phyloP scores from a whole-genome alignment of 2,113 vertebrate genomes.

The Lepisosteus osseus region DNA sequence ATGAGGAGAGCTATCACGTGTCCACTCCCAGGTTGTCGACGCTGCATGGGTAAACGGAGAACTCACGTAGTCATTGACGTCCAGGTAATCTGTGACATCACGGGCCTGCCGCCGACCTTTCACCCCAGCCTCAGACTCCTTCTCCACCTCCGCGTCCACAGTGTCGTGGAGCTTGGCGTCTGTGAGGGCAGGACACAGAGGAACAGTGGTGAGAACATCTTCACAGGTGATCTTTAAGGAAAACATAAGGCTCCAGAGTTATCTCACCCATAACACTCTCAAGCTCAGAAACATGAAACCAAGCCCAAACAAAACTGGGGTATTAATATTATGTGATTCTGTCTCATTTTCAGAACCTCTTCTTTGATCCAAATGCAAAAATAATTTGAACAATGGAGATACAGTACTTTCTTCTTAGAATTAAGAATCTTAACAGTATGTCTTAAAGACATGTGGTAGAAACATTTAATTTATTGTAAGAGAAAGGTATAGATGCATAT shows the following conservation, averaged over 20 bases:
- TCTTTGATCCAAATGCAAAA: neutral
- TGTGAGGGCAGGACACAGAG: conserved; percentile 22
- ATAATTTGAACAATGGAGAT: too few relatives aligned
- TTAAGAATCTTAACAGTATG: too few relatives aligned
- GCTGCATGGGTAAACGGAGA: neutral
- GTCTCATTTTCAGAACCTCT: neutral
- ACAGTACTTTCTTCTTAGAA: too few relatives aligned
- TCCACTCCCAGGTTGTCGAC: neutral
- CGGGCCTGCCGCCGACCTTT: conserved; percentile 59
- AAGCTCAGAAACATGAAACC: too few relatives aligned
- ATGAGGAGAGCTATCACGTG: neutral
- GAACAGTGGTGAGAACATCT: neutral
- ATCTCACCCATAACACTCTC: too few relatives aligned
- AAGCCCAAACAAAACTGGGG: too few relatives aligned
- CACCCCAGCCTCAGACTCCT: conserved; percentile 45
- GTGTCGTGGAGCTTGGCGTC: conserved; percentile 49
- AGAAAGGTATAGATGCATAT: too few relatives aligned
- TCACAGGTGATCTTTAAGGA: too few relatives aligned
- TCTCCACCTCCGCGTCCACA: conserved; percentile 35
- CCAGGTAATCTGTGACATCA: conserved; percentile 52
- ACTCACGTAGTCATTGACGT: conserved; percentile 70
- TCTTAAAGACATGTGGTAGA: too few relatives aligned
- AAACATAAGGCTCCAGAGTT: too few relatives aligned
- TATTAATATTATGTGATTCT: neutral
- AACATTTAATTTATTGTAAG: too few relatives aligned